phyloP scores from a whole-genome alignment of 2,888 invertebrate genomes.

The Andrena bucephala region DNA sequence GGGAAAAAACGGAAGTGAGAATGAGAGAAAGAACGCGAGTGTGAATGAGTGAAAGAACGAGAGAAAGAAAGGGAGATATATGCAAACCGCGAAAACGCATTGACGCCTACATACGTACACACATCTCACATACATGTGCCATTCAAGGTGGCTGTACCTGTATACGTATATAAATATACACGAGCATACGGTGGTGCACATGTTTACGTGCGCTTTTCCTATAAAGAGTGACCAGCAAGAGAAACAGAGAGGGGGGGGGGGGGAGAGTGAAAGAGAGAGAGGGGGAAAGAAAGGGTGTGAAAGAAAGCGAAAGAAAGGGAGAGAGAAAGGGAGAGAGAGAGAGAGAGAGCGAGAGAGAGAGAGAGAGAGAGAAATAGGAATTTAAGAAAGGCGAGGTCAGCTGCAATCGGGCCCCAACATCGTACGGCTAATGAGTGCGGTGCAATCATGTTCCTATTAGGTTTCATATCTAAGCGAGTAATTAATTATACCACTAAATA shows the following conservation, averaged over 20 bases:
- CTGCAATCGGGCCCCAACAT: conserved; percentile 73
- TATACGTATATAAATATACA: conserved; percentile 68
- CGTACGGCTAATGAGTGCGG: conserved; percentile 80
- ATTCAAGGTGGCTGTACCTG: conserved; percentile 65
- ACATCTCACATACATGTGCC: conserved; percentile 44
- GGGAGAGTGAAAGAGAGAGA: conserved; percentile 27
- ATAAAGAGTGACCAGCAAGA: conserved; percentile 35
- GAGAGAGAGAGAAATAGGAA: conserved; percentile 38
- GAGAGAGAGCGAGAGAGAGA: conserved; percentile 30
- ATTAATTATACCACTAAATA: conserved; percentile 85
- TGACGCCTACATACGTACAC: conserved; percentile 15
- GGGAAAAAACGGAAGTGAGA: neutral
- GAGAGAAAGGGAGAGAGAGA: conserved; percentile 34
- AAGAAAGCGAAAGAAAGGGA: conserved; percentile 41
- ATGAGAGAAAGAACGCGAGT: conserved; percentile 8
- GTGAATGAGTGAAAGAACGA: conserved; percentile 2
- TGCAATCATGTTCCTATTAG: conserved; percentile 85
- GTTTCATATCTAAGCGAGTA: conserved; percentile 85
- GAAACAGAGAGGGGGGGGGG: too few relatives aligned
- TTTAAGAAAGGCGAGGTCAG: conserved; percentile 54
- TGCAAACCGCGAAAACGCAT: conserved; percentile 44
- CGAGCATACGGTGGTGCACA: conserved; percentile 60
- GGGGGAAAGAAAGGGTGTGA: conserved; percentile 36
- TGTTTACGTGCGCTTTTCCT: conserved; percentile 61
- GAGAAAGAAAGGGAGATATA: conserved; percentile 25